These are phyloP conservation scores for Somateria mollissima DNA, from an alignment of 2,797 vertebrate species.

Conservation along the genomic window DNA sequence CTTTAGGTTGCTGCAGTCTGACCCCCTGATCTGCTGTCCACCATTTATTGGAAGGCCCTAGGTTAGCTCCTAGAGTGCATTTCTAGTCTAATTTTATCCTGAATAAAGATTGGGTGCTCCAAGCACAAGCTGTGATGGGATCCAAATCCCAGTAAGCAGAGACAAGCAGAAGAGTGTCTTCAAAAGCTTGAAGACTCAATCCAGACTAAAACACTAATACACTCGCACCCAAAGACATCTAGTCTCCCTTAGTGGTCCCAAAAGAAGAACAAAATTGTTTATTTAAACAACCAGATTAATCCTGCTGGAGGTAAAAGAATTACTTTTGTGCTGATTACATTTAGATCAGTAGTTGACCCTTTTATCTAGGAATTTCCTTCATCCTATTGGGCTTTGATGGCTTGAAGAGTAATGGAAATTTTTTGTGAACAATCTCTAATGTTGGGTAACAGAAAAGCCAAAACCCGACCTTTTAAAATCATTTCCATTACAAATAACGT, in stretches of 20 bases:
- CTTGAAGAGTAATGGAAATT: constrained; percentile 12
- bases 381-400: neutral
- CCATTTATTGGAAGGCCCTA: no score
- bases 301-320: constrained; percentile 9
- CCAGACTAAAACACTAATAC: neutral
- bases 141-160: neutral
- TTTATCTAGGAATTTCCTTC: constrained; percentile 25
- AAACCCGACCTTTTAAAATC: neutral
- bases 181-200: neutral
- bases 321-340: constrained; percentile 32
- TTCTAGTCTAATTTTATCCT: no score
- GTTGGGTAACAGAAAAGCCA: neutral
- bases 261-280: constrained; percentile 23
- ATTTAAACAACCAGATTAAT: constrained; percentile 34
- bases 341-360: constrained; percentile 7
- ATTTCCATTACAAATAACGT: neutral
- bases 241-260: neutral
- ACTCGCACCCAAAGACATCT: neutral
- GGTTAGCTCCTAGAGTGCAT: no score
- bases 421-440: neutral
- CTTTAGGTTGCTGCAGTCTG: no score
- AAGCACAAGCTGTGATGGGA: neutral
- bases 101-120: neutral
- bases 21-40: no score
- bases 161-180: neutral